Evolutionary conservation across 2,797 vertebrate species (phyloP).

Genomic region (Scleropages formosus): DNA sequence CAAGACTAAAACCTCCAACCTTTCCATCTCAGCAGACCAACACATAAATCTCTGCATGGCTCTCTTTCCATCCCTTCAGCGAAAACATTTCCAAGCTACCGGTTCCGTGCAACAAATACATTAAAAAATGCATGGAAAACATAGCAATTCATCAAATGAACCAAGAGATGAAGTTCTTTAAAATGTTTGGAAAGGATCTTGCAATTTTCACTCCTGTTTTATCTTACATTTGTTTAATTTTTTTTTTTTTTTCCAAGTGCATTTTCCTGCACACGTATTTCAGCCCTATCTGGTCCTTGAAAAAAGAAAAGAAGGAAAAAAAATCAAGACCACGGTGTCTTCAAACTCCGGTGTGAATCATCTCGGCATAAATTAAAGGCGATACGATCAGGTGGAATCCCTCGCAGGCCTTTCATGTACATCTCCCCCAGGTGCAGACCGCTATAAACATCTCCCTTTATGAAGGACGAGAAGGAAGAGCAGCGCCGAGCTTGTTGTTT

Average conservation of each 20-base stretch:
- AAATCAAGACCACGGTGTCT: too few relatives aligned
- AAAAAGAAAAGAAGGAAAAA: too few relatives aligned
- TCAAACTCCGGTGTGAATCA: slow-evolving; percentile 31
- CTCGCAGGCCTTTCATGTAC: slow-evolving; percentile 33
- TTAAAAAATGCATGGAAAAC: background rate
- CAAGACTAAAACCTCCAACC: slow-evolving; percentile 19
- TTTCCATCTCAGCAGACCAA: slow-evolving; percentile 13
- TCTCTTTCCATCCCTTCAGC: slow-evolving; percentile 8
- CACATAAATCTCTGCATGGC: slow-evolving; percentile 15
- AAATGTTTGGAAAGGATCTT: slow-evolving; percentile 18
- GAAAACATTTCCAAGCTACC: slow-evolving; percentile 18
- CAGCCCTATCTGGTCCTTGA: slow-evolving; percentile 8
- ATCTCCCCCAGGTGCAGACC: slow-evolving; percentile 14
- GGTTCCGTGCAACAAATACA: slow-evolving; percentile 2
- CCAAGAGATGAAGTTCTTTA: slow-evolving; percentile 14
- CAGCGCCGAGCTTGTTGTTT: slow-evolving; percentile 31
- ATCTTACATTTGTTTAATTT: slow-evolving; percentile 11
- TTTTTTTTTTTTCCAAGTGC: slow-evolving; percentile 11
- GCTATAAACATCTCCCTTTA: slow-evolving; percentile 35
- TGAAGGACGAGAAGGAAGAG: slow-evolving; percentile 32
- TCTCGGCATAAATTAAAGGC: slow-evolving; percentile 37
- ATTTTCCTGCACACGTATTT: slow-evolving; percentile 18
- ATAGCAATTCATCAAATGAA: slow-evolving; percentile 8
- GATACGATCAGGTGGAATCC: slow-evolving; percentile 35
- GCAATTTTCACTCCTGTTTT: slow-evolving; percentile 17